A percentile compares a stretch with the other conserved stretches of the same genome.
These are phyloP conservation scores for Tetragonula clypearis DNA, from an alignment of 1,140 invertebrate species.

Conservation along the genomic window DNA sequence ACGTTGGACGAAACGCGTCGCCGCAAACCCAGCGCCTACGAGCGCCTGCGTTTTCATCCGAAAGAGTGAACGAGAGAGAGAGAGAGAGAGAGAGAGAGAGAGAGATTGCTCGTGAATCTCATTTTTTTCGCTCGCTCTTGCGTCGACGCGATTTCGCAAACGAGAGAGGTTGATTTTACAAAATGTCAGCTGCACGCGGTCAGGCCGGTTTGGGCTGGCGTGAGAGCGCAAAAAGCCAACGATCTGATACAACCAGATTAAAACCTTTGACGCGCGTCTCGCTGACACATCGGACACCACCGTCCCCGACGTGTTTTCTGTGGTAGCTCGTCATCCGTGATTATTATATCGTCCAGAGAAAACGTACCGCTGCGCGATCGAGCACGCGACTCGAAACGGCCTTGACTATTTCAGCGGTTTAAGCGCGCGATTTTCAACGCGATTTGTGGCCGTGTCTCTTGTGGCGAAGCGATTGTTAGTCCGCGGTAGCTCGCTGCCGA, in stretches of 20 bases:
- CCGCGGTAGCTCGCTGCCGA: neutral
- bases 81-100: too few species aligned
- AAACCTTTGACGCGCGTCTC: conserved; percentile 61
- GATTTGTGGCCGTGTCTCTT: neutral
- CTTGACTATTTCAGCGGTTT: neutral
- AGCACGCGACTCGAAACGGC: neutral
- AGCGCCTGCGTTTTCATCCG: neutral
- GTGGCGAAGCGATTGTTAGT: neutral
- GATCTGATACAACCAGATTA: conserved; percentile 60
- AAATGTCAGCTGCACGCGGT: conserved; percentile 46
- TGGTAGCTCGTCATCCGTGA: conserved; percentile 30
- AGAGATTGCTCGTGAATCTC: neutral
- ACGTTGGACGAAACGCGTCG: conserved; percentile 4
- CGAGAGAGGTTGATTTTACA: conserved; percentile 37
- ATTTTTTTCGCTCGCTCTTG: neutral
- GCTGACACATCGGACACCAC: conserved; percentile 52
- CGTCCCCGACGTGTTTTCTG: conserved; percentile 26
- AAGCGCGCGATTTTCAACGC: neutral
- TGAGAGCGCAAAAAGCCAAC: conserved; percentile 53
- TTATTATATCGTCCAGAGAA: conserved; percentile 47
- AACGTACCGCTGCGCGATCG: neutral
- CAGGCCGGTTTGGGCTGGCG: neutral
- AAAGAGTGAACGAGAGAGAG: neutral
- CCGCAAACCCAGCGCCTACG: neutral
- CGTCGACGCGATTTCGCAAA: conserved; percentile 28